These are phyloP conservation scores for Dysidea cf. avara DNA, from an alignment of 37 sponge, comb jelly and placozoan genomes.

Conservation along the genomic window DNA sequence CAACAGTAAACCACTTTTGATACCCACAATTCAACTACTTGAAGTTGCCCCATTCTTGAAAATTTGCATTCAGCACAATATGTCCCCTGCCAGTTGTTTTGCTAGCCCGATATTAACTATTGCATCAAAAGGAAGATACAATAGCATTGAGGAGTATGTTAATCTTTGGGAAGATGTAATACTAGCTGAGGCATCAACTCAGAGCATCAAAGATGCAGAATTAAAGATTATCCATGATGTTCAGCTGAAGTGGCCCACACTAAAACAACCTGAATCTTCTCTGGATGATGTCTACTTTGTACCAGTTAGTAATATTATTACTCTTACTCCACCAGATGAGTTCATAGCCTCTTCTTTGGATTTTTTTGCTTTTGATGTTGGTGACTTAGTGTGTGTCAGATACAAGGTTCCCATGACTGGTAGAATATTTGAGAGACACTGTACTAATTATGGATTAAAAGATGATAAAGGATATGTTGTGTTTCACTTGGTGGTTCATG, in stretches of 20 bases:
- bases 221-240: constrained; percentile 28
- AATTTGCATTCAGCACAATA: constrained; percentile 51
- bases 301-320: neutral
- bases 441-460: too few relatives aligned
- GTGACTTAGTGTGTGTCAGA: constrained; percentile 23
- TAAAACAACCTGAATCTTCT: neutral
- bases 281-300: constrained; percentile 19
- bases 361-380: constrained; percentile 10
- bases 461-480: neutral
- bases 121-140: constrained; percentile 22
- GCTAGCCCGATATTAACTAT: neutral
- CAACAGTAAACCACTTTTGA: too few relatives aligned
- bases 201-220: constrained; percentile 25
- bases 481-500: constrained; percentile 32
- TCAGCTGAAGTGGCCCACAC: constrained; percentile 17
- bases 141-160: constrained; percentile 20
- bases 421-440: too few relatives aligned
- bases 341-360: constrained; percentile 15
- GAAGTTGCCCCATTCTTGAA: constrained; percentile 42
- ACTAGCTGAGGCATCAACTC: constrained; percentile 30
- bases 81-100: constrained; percentile 32
- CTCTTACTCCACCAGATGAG: neutral
- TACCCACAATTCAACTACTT: constrained; percentile 31
- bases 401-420: too few relatives aligned
- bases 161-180: constrained; percentile 35